Evolutionary conservation across 64 coral and sea anemone species (phyloP), one percentile per base, ranked within the genome.

Genomic region (Catalaphyllia jardinei): DNA sequence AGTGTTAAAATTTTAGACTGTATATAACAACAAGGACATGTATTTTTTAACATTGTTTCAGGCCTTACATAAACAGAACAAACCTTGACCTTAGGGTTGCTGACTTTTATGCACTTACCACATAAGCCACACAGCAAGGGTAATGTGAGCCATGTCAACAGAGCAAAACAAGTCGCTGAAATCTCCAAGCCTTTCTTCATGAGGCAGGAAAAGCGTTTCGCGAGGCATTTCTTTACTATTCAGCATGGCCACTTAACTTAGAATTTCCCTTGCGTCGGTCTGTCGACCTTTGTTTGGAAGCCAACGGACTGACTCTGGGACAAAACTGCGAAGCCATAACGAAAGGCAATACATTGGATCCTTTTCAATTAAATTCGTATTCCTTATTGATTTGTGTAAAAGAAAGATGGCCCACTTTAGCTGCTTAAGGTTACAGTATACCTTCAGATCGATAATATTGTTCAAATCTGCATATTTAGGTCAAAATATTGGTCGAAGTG

Each of bases 291-390:
- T 92, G 13, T 86, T 76, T 18, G 87, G 60, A 52, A 92, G 79
- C 90, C 90, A 92, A 24, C 80, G 90, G 4, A 92, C 76, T 10
- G 90, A 92, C 52, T 92, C 90, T 24, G 90, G 90, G 15, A 77
- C 87, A 71, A 87, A 86, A 63, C 90, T 92, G 16, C 19, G 46
- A 8, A 29, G 63, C n/a, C 77, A 24, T 11, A 27, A 69, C 24
- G 10, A 27, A 69, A n/a, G 10, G 65, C 3, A n/a, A 69, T 9
- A 25, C 24, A 25, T 4, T 27, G 12, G 4, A 11, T 7, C 7
- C 49, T 80, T 16, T 80, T n/a, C 77, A 52, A 46, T 46, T 6
- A 46, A 46, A 4, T 54, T 80, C 49, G 27, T n/a, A 52, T 13
- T 29, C 8, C 15, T 57, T 57, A 57, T 16, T 10, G 54, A 57